Evolutionary conservation across 2,888 invertebrate genomes (phyloP), one percentile per base, ranked within the genome.

Genomic region (Leistus spinibarbis): DNA sequence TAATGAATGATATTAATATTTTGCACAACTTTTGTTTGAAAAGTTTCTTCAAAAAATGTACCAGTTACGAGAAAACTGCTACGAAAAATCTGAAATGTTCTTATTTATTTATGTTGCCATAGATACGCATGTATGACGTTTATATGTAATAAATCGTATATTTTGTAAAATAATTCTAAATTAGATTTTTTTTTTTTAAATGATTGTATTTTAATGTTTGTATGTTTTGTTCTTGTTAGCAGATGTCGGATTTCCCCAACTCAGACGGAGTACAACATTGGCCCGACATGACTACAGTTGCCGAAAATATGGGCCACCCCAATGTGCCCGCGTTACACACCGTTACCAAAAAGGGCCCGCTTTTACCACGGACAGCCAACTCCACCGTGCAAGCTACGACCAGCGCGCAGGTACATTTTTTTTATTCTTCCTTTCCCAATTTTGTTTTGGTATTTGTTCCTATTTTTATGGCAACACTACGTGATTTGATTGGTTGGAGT

Each of bases 371-470:
- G 24, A 78, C 78, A 66, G 70, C 77, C n/a, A 68, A 76, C 56
- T 82, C 82, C 75, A 76, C 77, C 54, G 79, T 82, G 69, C 81
- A 80, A 60, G 83, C 82, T 57, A 83, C 84, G 68, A 82, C 83
- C 76, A 81, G 82, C 71, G 84, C 84, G 70, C 83, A 84, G 83
- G 85, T 85, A 81, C 80, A 76, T 69, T 22, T 76, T 67, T 76
- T 57, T 20, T 72, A 60, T 60, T 40, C 13, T 40, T 40, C 7
- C 5, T 40, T 40, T n/a, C n/a, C n/a, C n/a, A n/a, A n/a, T n/a
- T n/a, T n/a, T n/a, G n/a, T n/a, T n/a, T n/a, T n/a, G n/a, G n/a
- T n/a, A n/a, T n/a, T n/a, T n/a, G n/a, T n/a, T n/a, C n/a, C n/a
- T n/a, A n/a, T n/a, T n/a, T n/a, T n/a, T n/a, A 54, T 54, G 17